Percentiles rank a stretch among this genome's conserved stretches.
Evolutionary conservation across 2,888 invertebrate genomes (phyloP).

Genomic region (Antitype chi): DNA sequence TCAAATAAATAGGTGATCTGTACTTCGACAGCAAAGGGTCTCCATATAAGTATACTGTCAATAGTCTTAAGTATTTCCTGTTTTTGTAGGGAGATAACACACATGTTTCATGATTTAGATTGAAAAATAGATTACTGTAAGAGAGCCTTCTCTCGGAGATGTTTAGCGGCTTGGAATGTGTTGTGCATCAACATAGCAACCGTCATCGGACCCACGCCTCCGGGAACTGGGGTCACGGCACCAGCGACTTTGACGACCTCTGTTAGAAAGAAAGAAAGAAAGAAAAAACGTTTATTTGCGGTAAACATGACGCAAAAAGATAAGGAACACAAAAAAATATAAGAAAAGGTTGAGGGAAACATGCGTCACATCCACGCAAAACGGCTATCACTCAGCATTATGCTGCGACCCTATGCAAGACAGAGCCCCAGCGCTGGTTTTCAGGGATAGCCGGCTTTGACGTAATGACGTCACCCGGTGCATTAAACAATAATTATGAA

Average conservation of each 20-base stretch:
- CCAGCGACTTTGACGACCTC: slow-evolving; percentile 95
- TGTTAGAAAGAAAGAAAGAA: slow-evolving; percentile 72
- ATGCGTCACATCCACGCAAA: too few relatives aligned
- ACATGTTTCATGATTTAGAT: neutral
- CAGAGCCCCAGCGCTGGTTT: too few relatives aligned
- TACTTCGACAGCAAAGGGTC: too few relatives aligned
- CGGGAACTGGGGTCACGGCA: slow-evolving; percentile 96
- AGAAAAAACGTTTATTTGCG: neutral
- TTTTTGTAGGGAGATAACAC: slow-evolving; percentile 17
- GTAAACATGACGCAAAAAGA: too few relatives aligned
- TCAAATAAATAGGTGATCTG: neutral
- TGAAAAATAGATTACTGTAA: slow-evolving; percentile 65
- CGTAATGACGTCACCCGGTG: too few relatives aligned
- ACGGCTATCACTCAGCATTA: too few relatives aligned
- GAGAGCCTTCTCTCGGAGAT: slow-evolving; percentile 72
- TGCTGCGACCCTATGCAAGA: too few relatives aligned
- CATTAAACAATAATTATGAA: too few relatives aligned
- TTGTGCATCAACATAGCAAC: slow-evolving; percentile 98
- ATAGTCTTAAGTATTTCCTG: slow-evolving; percentile 17
- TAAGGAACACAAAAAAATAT: too few relatives aligned
- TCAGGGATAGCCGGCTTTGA: too few relatives aligned
- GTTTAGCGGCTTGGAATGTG: slow-evolving; percentile 94
- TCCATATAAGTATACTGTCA: neutral
- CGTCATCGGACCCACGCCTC: slow-evolving; percentile 98
- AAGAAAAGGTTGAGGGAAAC: too few relatives aligned